A percentile compares a stretch with the other conserved stretches of the same genome.
phyloP scores from a whole-genome alignment of 1,140 invertebrate species.

The Cydia strobilella region DNA sequence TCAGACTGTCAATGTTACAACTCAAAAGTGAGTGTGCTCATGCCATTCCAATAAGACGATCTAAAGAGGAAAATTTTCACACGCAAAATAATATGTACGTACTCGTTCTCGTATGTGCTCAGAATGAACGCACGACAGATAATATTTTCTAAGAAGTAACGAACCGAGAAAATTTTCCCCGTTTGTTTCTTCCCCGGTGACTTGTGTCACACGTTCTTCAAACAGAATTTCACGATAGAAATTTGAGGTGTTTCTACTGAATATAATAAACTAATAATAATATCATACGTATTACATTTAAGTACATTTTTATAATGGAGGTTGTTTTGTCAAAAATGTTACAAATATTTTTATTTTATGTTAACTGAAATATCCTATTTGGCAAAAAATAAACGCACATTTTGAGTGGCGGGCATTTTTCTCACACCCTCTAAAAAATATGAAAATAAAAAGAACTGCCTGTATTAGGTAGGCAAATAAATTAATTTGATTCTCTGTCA shows the following conservation, averaged over 20 bases:
- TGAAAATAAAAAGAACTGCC: too few species aligned
- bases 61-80: not conserved
- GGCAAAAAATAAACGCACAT: too few species aligned
- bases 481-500: too few species aligned
- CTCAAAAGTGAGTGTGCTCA: not conserved
- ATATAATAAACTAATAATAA: not conserved
- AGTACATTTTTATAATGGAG: too few species aligned
- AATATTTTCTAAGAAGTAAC: constrained; percentile 30
- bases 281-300: not conserved
- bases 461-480: too few species aligned
- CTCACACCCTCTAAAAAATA: too few species aligned
- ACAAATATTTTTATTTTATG: too few species aligned
- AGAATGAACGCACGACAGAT: constrained; percentile 7
- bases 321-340: too few species aligned
- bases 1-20: not conserved
- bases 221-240: constrained; percentile 12
- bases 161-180: constrained; percentile 21
- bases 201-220: constrained; percentile 17
- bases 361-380: too few species aligned
- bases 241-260: not conserved
- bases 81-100: not conserved
- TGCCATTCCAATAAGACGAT: not conserved
- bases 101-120: not conserved
- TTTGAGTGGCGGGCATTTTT: too few species aligned
- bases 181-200: constrained; percentile 16